Base-by-base conservation (phyloP, 2,797 vertebrate genomes). In the Halcyon smyrnensis region DNA sequence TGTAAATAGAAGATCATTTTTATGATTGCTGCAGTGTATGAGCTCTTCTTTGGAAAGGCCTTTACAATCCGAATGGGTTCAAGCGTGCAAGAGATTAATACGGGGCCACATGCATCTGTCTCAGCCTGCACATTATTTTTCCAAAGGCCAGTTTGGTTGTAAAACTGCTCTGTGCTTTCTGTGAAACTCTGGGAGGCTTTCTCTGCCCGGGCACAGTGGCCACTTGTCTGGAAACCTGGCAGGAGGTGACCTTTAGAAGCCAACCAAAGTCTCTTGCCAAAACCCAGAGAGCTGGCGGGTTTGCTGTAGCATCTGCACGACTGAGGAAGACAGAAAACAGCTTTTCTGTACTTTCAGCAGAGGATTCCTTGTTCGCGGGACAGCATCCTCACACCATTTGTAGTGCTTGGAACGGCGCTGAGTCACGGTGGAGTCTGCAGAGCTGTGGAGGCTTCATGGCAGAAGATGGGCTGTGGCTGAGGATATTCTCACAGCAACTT, bases 1-100 rank as follows among this genome's bases (percentile, higher is more conserved):
- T 67, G 59, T 53, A 79, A 76, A 87, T 51, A 84, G 82, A 76
- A 67, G 92, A 73, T 84, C 63, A 60, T 71, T 92, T 93, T 89
- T 65, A 70, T 70, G 88, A 70, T 75, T 76, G 78, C 84, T 67
- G 89, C 68, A 64, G 69, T 14, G 54, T 50, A 59, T 50, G 89
- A 93, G 46, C 82, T 93, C 85, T 93, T 82, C 81, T 60, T 56
- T 75, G 76, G 81, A 88, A 68, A 83, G 73, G 89, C 74, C 80
- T 79, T 92, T 93, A 56, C 74, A 69, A 82, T 28, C 60, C 6
- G 1, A 68, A 76, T 16, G 48, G 85, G 57, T 83, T 86, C 64
- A 71, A 63, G 82, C 9, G 0, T 71, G 51, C 56, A 34, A 50
- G 63, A 90, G 60, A 41, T 87, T 64, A 74, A 73, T 54, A 79